phyloP scores from a whole-genome alignment of 2,113 vertebrate genomes.

The Silurus glanis region DNA sequence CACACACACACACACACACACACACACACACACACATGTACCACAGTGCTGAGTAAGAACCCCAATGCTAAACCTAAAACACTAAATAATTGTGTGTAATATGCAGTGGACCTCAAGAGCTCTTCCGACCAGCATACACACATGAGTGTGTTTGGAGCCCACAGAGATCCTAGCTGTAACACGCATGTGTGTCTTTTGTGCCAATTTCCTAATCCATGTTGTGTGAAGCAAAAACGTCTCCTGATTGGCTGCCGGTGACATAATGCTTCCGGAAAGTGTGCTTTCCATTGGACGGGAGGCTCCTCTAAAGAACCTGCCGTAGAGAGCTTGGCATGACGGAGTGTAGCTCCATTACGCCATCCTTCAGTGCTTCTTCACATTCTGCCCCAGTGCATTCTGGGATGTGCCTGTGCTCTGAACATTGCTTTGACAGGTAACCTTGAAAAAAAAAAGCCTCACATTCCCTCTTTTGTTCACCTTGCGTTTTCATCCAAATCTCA shows the following conservation, averaged over 20 bases:
- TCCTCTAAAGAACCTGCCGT: slow-evolving; percentile 65
- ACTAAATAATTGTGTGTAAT: neutral
- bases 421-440: slow-evolving; percentile 43
- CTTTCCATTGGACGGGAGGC: slow-evolving; percentile 62
- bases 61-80: neutral
- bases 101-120: neutral
- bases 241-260: slow-evolving; percentile 74
- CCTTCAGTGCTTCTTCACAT: slow-evolving; percentile 3
- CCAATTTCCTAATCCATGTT: slow-evolving; percentile 59
- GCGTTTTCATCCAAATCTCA: neutral
- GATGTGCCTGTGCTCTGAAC: slow-evolving; percentile 32
- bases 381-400: slow-evolving; percentile 34
- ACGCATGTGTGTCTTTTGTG: slow-evolving; percentile 33
- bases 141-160: slow-evolving; percentile 30
- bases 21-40: too few species aligned
- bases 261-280: slow-evolving; percentile 64
- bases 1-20: too few species aligned
- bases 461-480: slow-evolving; percentile 16
- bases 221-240: slow-evolving; percentile 61
- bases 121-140: neutral
- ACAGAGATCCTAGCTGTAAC: slow-evolving; percentile 1
- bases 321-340: slow-evolving; percentile 49
- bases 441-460: slow-evolving; percentile 28
- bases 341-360: slow-evolving; percentile 34
- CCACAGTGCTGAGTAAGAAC: neutral